phyloP scores from a whole-genome alignment of 1,140 invertebrate species.

The Brevipalpus yothersi region DNA sequence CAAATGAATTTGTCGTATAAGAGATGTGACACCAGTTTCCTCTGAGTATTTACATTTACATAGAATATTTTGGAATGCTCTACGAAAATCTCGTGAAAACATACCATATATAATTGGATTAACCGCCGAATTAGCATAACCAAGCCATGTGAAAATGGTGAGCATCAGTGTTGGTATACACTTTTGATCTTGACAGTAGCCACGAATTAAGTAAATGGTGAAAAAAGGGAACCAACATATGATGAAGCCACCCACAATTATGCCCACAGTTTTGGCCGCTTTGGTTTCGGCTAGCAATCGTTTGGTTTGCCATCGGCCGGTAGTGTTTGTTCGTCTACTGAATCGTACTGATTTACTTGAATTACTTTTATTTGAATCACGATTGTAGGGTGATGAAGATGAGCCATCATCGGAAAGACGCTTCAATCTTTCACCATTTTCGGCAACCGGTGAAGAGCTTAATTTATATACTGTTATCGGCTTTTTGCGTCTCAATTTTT shows the following conservation, averaged over 20 bases:
- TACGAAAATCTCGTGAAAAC: conserved; percentile 72
- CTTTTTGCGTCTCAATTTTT: not conserved
- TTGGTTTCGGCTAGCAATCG: conserved; percentile 72
- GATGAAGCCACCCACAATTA: conserved; percentile 79
- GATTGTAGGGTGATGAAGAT: not conserved
- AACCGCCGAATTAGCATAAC: conserved; percentile 73
- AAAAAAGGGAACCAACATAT: conserved; percentile 83
- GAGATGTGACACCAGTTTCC: conserved; percentile 14
- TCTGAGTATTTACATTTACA: conserved; percentile 33
- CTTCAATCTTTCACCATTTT: no score
- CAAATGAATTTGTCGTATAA: conserved; percentile 16
- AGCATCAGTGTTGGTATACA: conserved; percentile 56
- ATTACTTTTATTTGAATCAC: not conserved
- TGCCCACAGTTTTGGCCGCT: conserved; percentile 73
- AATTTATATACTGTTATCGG: conserved; percentile 1
- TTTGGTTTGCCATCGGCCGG: conserved; percentile 58
- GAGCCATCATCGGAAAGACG: no score
- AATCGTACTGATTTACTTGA: conserved; percentile 24
- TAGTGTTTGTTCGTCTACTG: conserved; percentile 61
- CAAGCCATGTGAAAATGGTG: conserved; percentile 82
- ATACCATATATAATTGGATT: conserved; percentile 40
- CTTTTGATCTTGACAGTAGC: conserved; percentile 37
- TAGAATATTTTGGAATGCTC: conserved; percentile 70
- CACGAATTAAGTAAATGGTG: conserved; percentile 61
- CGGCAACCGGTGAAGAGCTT: no score